Percentiles rank a stretch among this genome's conserved stretches.
Conservation (phyloP, 2,797 vertebrate genomes). For the Champsocephalus esox region DNA sequence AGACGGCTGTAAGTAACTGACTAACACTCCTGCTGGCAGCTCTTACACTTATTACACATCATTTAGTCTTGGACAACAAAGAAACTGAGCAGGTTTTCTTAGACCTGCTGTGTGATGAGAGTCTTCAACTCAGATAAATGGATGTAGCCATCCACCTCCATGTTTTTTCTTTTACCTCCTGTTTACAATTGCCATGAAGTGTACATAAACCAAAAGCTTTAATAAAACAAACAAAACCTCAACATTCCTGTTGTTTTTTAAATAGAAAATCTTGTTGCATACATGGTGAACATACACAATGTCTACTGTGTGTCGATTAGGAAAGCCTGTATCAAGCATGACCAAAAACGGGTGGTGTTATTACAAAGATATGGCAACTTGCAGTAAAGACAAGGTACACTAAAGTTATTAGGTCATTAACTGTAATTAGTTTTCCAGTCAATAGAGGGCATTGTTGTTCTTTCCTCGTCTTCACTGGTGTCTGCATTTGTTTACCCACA, state of each 20-base stretch:
- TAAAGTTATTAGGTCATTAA: neutral
- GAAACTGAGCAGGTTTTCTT: no score
- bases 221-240: neutral
- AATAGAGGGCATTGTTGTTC: conserved; percentile 59
- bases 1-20: no score
- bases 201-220: neutral
- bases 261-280: neutral
- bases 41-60: no score
- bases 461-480: neutral
- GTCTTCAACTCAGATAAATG: no score
- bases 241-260: neutral
- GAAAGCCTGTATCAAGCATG: neutral
- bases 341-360: neutral
- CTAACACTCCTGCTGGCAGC: no score
- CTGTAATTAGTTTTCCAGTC: conserved; percentile 35
- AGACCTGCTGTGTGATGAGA: no score
- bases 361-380: neutral
- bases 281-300: neutral
- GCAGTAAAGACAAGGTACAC: neutral
- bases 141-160: no score
- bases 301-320: neutral
- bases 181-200: neutral
- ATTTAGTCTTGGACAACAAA: no score
- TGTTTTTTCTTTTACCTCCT: neutral
- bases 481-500: neutral